Conservation (phyloP, 2,113 vertebrate genomes). For the Strigops habroptila region DNA sequence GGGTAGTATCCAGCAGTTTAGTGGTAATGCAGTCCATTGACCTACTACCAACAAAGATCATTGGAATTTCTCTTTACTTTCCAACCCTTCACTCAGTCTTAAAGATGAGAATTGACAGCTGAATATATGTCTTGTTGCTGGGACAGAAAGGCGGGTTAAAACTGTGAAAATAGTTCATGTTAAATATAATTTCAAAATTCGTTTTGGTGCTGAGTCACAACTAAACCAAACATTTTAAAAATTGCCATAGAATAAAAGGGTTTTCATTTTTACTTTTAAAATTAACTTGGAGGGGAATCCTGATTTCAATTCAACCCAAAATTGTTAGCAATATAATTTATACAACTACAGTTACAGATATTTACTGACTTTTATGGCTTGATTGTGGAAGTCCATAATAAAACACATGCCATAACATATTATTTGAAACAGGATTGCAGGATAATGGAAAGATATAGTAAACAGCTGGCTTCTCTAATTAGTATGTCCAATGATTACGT, state of each 20-base stretch:
- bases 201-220: neutral
- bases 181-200: neutral
- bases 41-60: neutral
- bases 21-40: neutral
- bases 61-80: neutral
- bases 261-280: neutral
- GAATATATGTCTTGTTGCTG: neutral
- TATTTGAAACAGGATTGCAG: conserved; percentile 11
- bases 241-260: neutral
- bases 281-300: neutral
- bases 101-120: neutral
- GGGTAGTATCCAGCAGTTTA: neutral
- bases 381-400: conserved; percentile 15
- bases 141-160: neutral
- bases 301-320: neutral
- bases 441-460: conserved; percentile 33
- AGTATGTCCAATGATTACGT: neutral
- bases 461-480: conserved; percentile 23
- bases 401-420: neutral
- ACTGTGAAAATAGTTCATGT: neutral
- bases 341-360: neutral
- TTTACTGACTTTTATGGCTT: neutral
- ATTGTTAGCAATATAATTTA: neutral
- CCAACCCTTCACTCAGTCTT: neutral
- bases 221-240: neutral